Conservation (phyloP, 2,113 vertebrate species). For the Lethenteron camtschaticum region DNA sequence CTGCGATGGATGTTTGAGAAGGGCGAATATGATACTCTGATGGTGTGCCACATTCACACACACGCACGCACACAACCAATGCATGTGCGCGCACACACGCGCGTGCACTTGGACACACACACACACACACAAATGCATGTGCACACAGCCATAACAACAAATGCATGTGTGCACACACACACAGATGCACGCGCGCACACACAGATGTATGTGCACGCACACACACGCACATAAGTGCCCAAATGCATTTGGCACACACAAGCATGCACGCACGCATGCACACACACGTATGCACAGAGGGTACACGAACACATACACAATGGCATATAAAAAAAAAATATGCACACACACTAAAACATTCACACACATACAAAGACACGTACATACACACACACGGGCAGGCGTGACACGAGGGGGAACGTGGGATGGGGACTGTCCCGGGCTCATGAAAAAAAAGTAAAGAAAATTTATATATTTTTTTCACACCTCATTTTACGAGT, state of each 20-base stretch:
- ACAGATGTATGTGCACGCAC: neutral
- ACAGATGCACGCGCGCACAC: neutral
- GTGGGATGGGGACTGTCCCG: too few relatives aligned
- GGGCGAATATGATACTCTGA: too few relatives aligned
- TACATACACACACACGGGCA: too few relatives aligned
- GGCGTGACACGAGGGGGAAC: too few relatives aligned
- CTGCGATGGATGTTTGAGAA: too few relatives aligned
- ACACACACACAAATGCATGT: slow-evolving; percentile 1
- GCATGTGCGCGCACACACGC: neutral
- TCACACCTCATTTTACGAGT: too few relatives aligned
- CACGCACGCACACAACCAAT: neutral
- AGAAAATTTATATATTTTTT: too few relatives aligned
- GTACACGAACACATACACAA: too few relatives aligned
- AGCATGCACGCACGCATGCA: neutral
- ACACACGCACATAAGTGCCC: neutral
- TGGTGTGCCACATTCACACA: neutral
- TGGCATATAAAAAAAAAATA: too few relatives aligned
- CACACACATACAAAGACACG: too few relatives aligned
- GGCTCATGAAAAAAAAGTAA: too few relatives aligned
- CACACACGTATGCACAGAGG: neutral
- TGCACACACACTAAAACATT: too few relatives aligned
- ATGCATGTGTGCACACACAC: neutral
- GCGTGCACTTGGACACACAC: neutral
- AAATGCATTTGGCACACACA: neutral
- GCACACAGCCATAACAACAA: neutral